Percentiles rank a stretch among this genome's conserved stretches.
phyloP scores from a whole-genome alignment of 2,888 invertebrate genomes.

The Aspidiotus rigidus region DNA sequence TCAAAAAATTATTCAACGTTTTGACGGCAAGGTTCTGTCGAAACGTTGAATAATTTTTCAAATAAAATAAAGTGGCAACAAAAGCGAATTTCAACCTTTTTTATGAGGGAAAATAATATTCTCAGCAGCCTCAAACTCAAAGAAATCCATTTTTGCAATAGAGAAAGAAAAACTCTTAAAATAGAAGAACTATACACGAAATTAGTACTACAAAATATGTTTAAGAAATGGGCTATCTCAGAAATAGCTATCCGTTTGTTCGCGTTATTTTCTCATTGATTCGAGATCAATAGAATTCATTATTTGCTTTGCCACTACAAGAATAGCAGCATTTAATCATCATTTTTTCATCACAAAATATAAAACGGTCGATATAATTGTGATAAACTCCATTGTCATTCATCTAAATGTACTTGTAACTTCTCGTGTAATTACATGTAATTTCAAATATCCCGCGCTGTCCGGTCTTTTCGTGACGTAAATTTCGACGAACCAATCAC shows the following conservation, averaged over 20 bases:
- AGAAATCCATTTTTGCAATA: neutral
- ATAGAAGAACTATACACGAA: too few species aligned
- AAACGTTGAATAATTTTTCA: too few species aligned
- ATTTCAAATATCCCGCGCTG: neutral
- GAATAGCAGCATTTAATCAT: neutral
- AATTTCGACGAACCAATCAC: neutral
- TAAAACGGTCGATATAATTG: neutral
- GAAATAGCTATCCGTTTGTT: too few species aligned
- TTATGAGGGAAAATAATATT: neutral
- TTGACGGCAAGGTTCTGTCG: too few species aligned
- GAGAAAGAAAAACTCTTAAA: neutral
- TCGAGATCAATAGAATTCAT: neutral
- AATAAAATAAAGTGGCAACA: too few species aligned
- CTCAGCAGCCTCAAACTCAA: neutral
- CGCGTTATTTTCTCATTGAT: neutral
- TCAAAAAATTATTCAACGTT: too few species aligned
- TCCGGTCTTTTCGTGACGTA: neutral
- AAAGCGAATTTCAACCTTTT: too few species aligned
- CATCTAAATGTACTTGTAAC: neutral
- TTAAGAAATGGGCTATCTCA: too few species aligned
- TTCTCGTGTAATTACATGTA: slow-evolving; percentile 1
- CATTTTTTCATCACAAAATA: neutral
- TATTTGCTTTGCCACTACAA: neutral
- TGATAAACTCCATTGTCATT: neutral
- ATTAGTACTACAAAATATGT: too few species aligned